Base-by-base conservation (phyloP, 2,888 invertebrate genomes). In the Acheta domesticus region DNA sequence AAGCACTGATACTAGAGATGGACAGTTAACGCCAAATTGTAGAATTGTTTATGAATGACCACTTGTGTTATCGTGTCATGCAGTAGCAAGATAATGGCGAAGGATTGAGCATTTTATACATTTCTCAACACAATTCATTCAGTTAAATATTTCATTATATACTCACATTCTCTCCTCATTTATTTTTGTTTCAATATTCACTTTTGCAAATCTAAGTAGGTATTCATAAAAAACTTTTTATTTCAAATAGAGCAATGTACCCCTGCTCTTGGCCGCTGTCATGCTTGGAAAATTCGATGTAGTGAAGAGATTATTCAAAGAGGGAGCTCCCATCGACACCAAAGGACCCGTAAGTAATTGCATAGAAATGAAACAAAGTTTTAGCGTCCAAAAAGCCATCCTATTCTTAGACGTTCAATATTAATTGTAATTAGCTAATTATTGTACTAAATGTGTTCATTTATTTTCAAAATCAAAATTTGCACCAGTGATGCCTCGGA, bases 211-310 rank as follows among this genome's bases (percentile, higher is more conserved):
- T n/a, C 62, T 62, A n/a, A 62, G 16, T 19, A 62, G 62, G 5
- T 62, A n/a, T 62, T 62, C 62, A 62, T 62, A 19, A 62, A 62
- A 3, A 11, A 14, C n/a, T 62, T 14, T 62, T 14, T 62, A 5
- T 19, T 62, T 62, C n/a, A 62, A 19, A 62, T 62, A 62, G 83
- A 80, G 78, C 73, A 83, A 83, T 49, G 77, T 81, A 19, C 83
- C 83, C 12, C 49, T 85, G 16, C 82, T 87, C 16, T 83, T 86
- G 49, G 86, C 85, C 12, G 86, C 87, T 48, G 85, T 86, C 12
- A 83, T 86, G 77, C 83, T 87, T 77, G 86, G 86, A 79, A 87
- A 86, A 83, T 83, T 84, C 48, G 85, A 86, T 49, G 76, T 85
- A 23, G 83, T 87, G 5, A 85, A 85, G 82, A 83, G 80, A 80